phyloP scores from a whole-genome alignment of 1,140 invertebrate genomes.

The Ceratina calcarata region DNA sequence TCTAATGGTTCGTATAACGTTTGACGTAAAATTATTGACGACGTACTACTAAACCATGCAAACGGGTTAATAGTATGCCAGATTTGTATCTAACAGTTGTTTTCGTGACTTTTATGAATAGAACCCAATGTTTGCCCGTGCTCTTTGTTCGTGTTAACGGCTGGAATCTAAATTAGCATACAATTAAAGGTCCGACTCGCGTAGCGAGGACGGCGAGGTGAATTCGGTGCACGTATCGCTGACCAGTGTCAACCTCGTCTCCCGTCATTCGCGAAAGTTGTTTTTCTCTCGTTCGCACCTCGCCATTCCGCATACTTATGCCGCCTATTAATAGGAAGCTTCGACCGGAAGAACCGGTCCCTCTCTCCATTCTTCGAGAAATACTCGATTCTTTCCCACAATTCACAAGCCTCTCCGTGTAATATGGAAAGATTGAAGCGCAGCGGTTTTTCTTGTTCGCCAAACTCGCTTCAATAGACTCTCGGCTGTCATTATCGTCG shows the following conservation, averaged over 20 bases:
- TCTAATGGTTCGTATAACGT: too few species aligned
- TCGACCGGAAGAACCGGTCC: slow-evolving; percentile 53
- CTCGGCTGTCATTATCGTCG: too few species aligned
- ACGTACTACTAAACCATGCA: too few species aligned
- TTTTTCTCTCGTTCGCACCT: slow-evolving; percentile 20
- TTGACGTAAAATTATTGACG: too few species aligned
- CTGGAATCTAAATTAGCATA: slow-evolving; percentile 51
- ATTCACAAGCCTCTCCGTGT: neutral
- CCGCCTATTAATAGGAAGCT: slow-evolving; percentile 59
- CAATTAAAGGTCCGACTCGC: slow-evolving; percentile 48
- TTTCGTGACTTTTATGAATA: neutral
- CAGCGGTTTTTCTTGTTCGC: too few species aligned
- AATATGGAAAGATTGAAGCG: too few species aligned
- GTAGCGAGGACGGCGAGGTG: slow-evolving; percentile 13
- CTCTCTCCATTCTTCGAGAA: neutral
- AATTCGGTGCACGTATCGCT: slow-evolving; percentile 54
- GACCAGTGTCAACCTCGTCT: slow-evolving; percentile 29
- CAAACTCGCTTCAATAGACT: too few species aligned
- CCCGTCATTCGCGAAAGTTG: slow-evolving; percentile 43
- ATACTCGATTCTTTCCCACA: neutral
- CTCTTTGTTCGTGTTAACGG: slow-evolving; percentile 41
- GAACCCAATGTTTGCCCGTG: neutral
- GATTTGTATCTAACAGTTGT: neutral
- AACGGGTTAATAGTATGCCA: too few species aligned
- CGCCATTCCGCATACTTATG: slow-evolving; percentile 44